Base-by-base conservation (phyloP, 2,797 vertebrate genomes). In the Lerista edwardsae region DNA sequence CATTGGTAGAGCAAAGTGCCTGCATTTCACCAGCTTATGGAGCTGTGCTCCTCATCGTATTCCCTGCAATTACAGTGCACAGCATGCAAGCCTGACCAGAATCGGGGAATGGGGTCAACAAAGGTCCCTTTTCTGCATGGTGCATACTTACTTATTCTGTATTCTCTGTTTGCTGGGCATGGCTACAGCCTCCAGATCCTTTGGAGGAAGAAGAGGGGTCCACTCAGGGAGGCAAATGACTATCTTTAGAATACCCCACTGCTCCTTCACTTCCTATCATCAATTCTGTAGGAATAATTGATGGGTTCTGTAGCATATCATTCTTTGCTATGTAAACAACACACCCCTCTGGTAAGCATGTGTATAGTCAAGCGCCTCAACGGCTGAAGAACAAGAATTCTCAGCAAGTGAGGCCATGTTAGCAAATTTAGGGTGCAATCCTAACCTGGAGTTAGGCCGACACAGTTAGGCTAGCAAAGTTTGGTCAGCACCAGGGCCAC, bases 341-440 rank as follows among this genome's bases (percentile, higher is more conserved):
- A 36, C 62, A 76, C 76, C 83, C 85, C 83, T 0, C 0, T 39
- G 79, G 86, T 73, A 9, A 0, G 71, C 86, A 92, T 91, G 89
- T 91, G 55, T 83, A 91, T 82, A 86, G 88, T 85, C 90, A 90
- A 90, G 69, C 64, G 88, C 88, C 80, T 92, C 87, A 86, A 75
- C 80, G 79, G 77, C n/a, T 0, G 0, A 87, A 85, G 90, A 83
- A 85, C 89, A 85, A 90, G 87, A 85, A 88, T 89, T 87, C 73
- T 65, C 64, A 86, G 87, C 88, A 87, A 86, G 91, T 87, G 87
- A 34, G 82, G 10, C 6, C 27, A 47, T 89, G 86, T 91, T 90
- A 91, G 91, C 87, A 94, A 92, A 94, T 84, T 90, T 86, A 75
- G n/a, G n/a, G n/a, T n/a, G n/a, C n/a, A n/a, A n/a, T n/a, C n/a